These are phyloP conservation scores for Apamea anceps DNA, from an alignment of 2,888 invertebrate genomes.

Conservation along the genomic window DNA sequence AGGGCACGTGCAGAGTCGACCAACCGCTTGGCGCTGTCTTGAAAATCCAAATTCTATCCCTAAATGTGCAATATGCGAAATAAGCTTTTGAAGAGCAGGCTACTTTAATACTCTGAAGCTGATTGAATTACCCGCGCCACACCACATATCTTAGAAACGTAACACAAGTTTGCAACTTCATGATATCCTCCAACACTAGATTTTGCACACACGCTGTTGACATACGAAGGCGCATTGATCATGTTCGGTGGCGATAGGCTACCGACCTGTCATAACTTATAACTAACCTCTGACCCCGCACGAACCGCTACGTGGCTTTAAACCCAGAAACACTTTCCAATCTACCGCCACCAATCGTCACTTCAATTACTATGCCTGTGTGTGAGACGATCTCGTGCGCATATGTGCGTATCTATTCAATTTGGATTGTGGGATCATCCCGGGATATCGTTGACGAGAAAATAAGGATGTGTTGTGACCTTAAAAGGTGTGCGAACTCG, in stretches of 20 bases:
- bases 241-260: constrained; percentile 30
- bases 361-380: constrained; percentile 30
- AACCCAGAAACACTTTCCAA: constrained; percentile 38
- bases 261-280: constrained; percentile 39
- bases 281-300: constrained; percentile 21
- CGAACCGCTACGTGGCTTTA: constrained; percentile 42
- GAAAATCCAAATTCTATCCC: not conserved
- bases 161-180: not conserved
- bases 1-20: too few species aligned
- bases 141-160: not conserved
- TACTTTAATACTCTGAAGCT: not conserved
- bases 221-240: constrained; percentile 26
- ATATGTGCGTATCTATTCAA: constrained; percentile 38
- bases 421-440: constrained; percentile 40
- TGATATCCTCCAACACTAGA: not conserved
- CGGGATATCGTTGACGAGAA: constrained; percentile 39
- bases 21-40: too few species aligned
- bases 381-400: constrained; percentile 2
- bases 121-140: not conserved
- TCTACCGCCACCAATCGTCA: constrained; percentile 35
- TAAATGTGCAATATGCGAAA: not conserved
- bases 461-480: constrained; percentile 28
- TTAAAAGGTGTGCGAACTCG: constrained; percentile 23
- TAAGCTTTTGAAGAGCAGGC: not conserved
- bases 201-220: constrained; percentile 24